A percentile compares a stretch with the other conserved stretches of the same genome.
Conservation (phyloP, 2,888 invertebrate genomes). For the Mamestra brassicae region DNA sequence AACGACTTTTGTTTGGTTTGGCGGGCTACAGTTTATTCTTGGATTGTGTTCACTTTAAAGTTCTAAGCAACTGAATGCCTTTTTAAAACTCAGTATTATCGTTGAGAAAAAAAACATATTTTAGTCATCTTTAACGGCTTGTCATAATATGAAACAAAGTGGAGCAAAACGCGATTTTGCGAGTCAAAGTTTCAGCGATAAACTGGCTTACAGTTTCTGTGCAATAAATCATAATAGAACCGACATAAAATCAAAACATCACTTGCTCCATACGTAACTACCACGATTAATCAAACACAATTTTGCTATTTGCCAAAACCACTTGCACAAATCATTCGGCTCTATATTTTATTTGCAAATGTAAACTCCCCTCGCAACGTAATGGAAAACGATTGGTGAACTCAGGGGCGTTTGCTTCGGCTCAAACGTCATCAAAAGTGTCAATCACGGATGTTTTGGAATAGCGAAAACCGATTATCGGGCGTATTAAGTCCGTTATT, state of each 20-base stretch:
- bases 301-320: constrained; percentile 59
- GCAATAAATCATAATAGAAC: constrained; percentile 13
- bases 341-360: constrained; percentile 67
- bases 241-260: constrained; percentile 40
- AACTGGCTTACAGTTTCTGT: neutral
- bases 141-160: neutral
- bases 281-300: constrained; percentile 57
- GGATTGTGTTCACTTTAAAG: neutral
- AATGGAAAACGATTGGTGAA: constrained; percentile 77
- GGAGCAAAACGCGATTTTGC: neutral
- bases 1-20: constrained; percentile 46
- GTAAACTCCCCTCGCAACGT: constrained; percentile 66
- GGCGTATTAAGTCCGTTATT: constrained; percentile 90
- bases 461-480: constrained; percentile 90
- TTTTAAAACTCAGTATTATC: neutral
- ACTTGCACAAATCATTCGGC: constrained; percentile 63
- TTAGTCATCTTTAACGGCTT: neutral
- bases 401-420: constrained; percentile 79
- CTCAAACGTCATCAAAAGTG: constrained; percentile 87
- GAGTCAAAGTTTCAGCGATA: neutral
- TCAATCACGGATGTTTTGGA: constrained; percentile 90
- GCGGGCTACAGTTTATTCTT: constrained; percentile 26
- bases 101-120: neutral
- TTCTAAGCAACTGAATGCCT: constrained; percentile 14
- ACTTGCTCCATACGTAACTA: constrained; percentile 17